Base-by-base conservation (phyloP, 2,888 invertebrate genomes). In the Gari tellinella region DNA sequence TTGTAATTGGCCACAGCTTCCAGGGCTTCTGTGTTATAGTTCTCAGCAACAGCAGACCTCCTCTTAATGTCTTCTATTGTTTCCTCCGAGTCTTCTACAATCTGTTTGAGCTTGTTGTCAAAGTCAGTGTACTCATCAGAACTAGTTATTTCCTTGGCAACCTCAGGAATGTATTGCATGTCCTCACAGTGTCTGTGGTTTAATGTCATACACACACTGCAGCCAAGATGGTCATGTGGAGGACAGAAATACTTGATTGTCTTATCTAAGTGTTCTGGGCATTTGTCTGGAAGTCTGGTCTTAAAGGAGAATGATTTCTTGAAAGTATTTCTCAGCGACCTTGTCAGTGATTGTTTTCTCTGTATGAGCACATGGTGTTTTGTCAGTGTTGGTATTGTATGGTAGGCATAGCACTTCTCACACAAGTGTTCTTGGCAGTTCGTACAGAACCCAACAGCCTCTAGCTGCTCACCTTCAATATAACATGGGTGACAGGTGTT, bases 221-320 rank as follows among this genome's bases (percentile, higher is more conserved):
- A 62, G 14, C 21, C 61, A 1, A 62, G 31, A 23, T 41, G n/a
- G n/a, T 62, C 52, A 40, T 62, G 61, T 26, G 1, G 15, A n/a
- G 14, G n/a, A 26, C 61, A 62, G 26, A 51, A 62, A 43, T 43
- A 62, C 26, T 62, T 40, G n/a, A 62, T 19, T 25, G 26, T n/a
- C 21, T 51, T 37, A 31, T 37, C 26, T 14, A 21, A 14, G 25
- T 58, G 58, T 10, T 31, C 17, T 14, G 1, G 1, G n/a, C 58
- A 58, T 21, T 37, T 58, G 14, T 58, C 48, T 1, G 45, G 31
- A 10, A 31, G 4, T 31, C 31, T 31, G 10, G 5, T 31, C 31
- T 31, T 31, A 31, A 31, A 31, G 10, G 31, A 31, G 31, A 31
- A 31, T 31, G 31, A 31, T 31, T 31, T 26, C n/a, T 45, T 43